Evolutionary conservation across 2,797 vertebrate species (phyloP), one percentile per base, ranked within the genome.

Genomic region (Sebastes hubbsi): DNA sequence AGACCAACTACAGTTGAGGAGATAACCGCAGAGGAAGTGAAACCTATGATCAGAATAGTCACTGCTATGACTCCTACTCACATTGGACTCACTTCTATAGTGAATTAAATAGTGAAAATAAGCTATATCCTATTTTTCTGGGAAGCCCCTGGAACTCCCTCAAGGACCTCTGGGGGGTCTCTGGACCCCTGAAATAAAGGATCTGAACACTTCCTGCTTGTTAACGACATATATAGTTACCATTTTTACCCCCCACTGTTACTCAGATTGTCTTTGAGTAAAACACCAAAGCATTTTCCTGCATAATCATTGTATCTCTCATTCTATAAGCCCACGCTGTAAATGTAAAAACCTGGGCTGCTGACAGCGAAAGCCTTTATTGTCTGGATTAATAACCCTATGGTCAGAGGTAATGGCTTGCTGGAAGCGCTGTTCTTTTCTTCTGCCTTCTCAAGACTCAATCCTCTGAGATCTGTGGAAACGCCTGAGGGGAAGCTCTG

Each of bases 311-410:
- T 70, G 34, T 70, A 73, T 30, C 29, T 38, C 30, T 65, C 68
- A 75, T 14, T 55, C 65, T 78, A 56, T 75, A 83, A 77, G 75
- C 54, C 64, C 49, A 14, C 74, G 62, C 54, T 78, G 68, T 78
- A 38, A 77, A 83, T 79, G 81, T 82, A 83, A 80, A 87, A 87
- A 77, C 87, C 80, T 4, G 38, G 29, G 29, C 59, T 58, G 72
- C 81, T 84, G 78, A 81, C 77, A 73, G 81, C 85, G 30, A 49
- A 60, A 72, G 85, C 75, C 68, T 85, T 88, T 84, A 89, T 81
- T 83, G 83, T 89, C 67, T 84, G 76, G 81, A 91, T 92, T 90
- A 91, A 88, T 89, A 87, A 88, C 80, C 75, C 54, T 66, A 42
- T 38, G 79, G 67, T 84, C 63, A 74, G 71, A 86, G 77, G 83